These are phyloP conservation scores for Scopus umbretta DNA, from an alignment of 2,113 vertebrate genomes.

Conservation along the genomic window DNA sequence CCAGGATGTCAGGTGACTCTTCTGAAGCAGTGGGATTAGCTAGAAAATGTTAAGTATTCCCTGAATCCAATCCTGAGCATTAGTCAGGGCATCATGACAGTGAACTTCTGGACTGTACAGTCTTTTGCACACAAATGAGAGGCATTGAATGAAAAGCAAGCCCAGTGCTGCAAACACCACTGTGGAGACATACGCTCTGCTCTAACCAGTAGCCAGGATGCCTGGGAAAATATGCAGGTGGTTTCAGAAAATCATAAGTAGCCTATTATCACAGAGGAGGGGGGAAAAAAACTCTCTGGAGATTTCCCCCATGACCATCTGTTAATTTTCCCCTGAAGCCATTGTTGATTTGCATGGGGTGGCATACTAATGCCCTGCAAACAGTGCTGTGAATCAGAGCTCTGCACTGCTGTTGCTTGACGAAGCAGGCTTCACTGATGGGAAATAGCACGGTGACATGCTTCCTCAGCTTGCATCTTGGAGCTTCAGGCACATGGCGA, in stretches of 20 bases:
- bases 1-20: background rate
- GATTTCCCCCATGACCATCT: background rate
- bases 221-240: slow-evolving; percentile 39
- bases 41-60: background rate
- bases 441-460: background rate
- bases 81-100: background rate
- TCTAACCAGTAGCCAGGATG: background rate
- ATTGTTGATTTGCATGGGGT: background rate
- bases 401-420: background rate
- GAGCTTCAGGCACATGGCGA: background rate
- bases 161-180: background rate
- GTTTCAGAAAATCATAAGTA: background rate
- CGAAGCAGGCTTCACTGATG: background rate
- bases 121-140: background rate
- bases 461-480: background rate
- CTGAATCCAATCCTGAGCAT: background rate
- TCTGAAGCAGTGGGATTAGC: background rate
- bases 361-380: background rate
- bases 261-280: background rate
- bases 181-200: background rate
- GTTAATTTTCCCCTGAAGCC: slow-evolving; percentile 15
- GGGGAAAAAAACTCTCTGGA: background rate
- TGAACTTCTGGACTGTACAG: background rate
- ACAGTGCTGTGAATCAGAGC: background rate
- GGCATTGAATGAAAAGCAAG: background rate